Conservation (phyloP, 2,888 invertebrate species). For the Lithophane semibrunnea region DNA sequence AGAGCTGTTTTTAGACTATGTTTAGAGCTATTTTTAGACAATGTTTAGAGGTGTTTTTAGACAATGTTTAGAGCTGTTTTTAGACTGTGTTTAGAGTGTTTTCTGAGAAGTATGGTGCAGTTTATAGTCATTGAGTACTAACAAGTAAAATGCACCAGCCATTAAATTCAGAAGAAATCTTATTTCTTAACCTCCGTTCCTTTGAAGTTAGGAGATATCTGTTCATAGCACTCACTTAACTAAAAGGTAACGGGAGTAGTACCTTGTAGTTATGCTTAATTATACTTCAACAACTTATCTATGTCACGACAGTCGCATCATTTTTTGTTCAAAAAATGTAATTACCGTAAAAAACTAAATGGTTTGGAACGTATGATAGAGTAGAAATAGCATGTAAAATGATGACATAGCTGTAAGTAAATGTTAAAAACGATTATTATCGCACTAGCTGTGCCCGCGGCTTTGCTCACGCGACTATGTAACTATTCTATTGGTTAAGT, state of each 20-base stretch:
- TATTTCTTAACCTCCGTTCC: neutral
- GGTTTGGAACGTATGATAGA: neutral
- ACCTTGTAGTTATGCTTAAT: neutral
- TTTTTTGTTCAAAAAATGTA: neutral
- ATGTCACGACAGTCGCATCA: neutral
- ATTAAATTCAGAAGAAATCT: neutral
- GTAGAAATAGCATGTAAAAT: neutral
- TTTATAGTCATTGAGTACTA: neutral
- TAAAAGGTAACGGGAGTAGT: neutral
- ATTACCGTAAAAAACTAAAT: neutral
- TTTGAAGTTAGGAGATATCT: neutral
- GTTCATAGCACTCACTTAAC: neutral
- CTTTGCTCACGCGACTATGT: no score
- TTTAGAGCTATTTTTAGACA: no score
- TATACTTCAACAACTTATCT: neutral
- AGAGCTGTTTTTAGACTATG: no score
- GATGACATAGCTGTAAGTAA: neutral
- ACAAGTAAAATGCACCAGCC: neutral
- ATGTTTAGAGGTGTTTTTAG: no score
- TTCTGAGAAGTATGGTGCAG: neutral
- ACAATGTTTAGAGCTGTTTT: no score
- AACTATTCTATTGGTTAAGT: no score
- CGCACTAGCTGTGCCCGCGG: neutral
- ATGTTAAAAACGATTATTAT: slow-evolving; percentile 20
- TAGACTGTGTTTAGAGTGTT: neutral